Conservation (phyloP, 2,888 invertebrate genomes). For the Strigamia transsilvanica region DNA sequence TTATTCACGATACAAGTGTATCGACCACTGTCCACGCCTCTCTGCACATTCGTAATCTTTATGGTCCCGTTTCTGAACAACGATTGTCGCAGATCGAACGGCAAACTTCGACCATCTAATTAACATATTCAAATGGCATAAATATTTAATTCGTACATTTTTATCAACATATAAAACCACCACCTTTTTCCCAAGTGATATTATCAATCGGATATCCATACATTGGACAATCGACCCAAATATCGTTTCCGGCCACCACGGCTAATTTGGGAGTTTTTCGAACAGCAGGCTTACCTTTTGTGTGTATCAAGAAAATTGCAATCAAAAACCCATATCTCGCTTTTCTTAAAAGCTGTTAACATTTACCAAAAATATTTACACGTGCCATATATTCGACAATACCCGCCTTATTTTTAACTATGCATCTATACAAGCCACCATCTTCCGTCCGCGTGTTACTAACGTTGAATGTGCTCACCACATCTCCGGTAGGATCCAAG, state of each 20-base stretch:
- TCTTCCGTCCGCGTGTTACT: conserved; percentile 89
- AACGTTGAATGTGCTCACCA: conserved; percentile 90
- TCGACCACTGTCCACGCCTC: conserved; percentile 89
- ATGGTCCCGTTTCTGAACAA: conserved; percentile 92
- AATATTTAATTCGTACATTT: background rate
- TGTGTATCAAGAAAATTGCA: background rate
- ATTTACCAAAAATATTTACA: conserved; percentile 86
- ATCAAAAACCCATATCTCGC: background rate
- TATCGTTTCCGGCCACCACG: conserved; percentile 87
- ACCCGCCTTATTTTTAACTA: conserved; percentile 71
- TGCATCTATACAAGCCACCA: conserved; percentile 89
- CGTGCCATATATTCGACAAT: conserved; percentile 84
- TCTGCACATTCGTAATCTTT: conserved; percentile 91
- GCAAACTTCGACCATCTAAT: conserved; percentile 79
- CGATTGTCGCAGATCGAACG: conserved; percentile 93
- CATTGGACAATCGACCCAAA: conserved; percentile 85
- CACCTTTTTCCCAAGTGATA: conserved; percentile 92
- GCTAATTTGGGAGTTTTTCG: conserved; percentile 92
- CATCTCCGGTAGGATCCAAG: conserved; percentile 70
- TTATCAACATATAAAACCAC: background rate
- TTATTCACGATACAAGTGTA: conserved; percentile 95
- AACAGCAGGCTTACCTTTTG: conserved; percentile 74
- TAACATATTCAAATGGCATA: conserved; percentile 40
- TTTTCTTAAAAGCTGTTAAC: background rate
- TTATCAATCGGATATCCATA: conserved; percentile 94